Base-by-base conservation (phyloP, 1,140 invertebrate genomes). In the Drosophila hydei region DNA sequence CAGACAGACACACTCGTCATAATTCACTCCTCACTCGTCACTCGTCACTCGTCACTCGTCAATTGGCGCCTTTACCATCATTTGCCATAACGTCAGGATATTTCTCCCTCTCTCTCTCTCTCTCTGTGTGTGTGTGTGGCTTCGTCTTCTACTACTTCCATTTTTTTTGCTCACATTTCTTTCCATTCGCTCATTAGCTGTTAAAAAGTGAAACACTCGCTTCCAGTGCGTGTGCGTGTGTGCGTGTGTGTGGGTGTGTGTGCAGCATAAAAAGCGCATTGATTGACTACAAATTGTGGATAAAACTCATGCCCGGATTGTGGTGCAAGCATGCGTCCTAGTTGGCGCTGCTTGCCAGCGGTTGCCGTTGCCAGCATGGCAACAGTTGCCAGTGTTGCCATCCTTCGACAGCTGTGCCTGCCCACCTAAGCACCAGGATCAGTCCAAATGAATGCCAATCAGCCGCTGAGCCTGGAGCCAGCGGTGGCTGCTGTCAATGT, bases 351-450 rank as follows among this genome's bases (percentile, higher is more conserved):
- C n/a, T 48, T 55, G 50, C 42, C 67, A 55, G 50, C 42, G 25
- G 33, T 56, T 56, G 47, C 30, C 58, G 58, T 55, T 63, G 64
- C 59, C 69, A 77, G 42, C 55, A 72, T 79, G 76, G 75, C 74
- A 55, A 56, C 36, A 62, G 16, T 75, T 62, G 72, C 77, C 58
- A 55, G 23, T 33, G 54, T 51, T 62, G 58, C 45, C 58, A 52
- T 8, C 45, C 36, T 40, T 40, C 43, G 42, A 40, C 61, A 42
- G 23, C 61, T 72, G 36, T 65, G 70, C 36, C 42, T 83, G 61
- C 80, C 68, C 43, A 84, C 63, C 72, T 79, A 79, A 67, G 14
- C 48, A 63, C 43, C 43, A 55, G 51, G 33, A 55, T 33, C 52
- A 25, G 16, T 14, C 38, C 65, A 64, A 70, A 74, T 74, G 71